Evolutionary conservation across 2,888 invertebrate species (phyloP).

Genomic region (Torymus texanus): DNA sequence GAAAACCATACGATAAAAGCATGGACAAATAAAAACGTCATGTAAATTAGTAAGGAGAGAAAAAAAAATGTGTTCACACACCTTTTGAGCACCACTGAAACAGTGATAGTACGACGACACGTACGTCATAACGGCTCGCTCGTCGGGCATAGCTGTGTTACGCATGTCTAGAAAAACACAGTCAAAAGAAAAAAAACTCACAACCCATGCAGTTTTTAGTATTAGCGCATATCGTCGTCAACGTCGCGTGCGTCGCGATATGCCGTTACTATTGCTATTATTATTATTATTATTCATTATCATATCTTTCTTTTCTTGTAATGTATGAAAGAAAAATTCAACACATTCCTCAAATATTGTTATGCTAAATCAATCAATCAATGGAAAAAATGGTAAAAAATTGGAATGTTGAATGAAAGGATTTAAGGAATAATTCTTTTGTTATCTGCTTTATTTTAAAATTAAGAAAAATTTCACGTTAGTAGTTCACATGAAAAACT

Average conservation of each 20-base stretch:
- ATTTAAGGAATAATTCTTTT: no score
- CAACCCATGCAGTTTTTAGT: conserved; percentile 71
- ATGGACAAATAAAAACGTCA: conserved; percentile 30
- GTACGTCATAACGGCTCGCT: conserved; percentile 99
- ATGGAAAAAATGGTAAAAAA: not conserved
- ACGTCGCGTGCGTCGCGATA: conserved; percentile 18
- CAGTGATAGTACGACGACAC: conserved; percentile 99
- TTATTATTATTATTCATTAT: no score
- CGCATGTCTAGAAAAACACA: conserved; percentile 88
- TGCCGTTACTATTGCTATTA: not conserved
- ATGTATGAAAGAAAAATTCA: conserved; percentile 11
- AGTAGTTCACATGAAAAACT: no score
- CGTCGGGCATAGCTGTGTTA: conserved; percentile 99
- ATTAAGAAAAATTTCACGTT: no score
- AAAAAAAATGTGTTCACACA: conserved; percentile 73
- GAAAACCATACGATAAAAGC: conserved; percentile 18
- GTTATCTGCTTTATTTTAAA: no score
- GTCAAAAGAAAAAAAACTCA: conserved; percentile 65
- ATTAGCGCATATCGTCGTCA: conserved; percentile 59
- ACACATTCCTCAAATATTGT: conserved; percentile 26
- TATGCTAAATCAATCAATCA: conserved; percentile 31
- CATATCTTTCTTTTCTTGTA: not conserved
- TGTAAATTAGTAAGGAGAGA: conserved; percentile 47
- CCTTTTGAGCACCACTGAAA: conserved; percentile 99
- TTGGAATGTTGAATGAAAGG: no score